Conservation (phyloP, 1,140 invertebrate genomes). For the Euglossa dilemma region DNA sequence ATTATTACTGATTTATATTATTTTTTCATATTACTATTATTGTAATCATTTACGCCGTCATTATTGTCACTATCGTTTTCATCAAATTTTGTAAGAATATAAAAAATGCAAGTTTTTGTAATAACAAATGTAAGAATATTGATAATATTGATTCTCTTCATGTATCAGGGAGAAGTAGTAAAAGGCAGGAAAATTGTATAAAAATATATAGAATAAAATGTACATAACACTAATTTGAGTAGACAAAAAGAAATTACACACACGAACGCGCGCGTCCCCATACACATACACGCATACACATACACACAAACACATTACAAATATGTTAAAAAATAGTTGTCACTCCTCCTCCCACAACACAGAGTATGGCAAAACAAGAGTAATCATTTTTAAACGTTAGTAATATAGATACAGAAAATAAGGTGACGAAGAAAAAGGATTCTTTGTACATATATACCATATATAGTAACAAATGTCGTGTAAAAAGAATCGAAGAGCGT, state of each 20-base stretch:
- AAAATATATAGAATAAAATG: slow-evolving; percentile 64
- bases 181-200: slow-evolving; percentile 71
- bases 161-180: slow-evolving; percentile 53
- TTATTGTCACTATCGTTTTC: slow-evolving; percentile 53
- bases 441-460: slow-evolving; percentile 66
- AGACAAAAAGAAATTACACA: slow-evolving; percentile 34
- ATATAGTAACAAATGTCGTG: slow-evolving; percentile 58
- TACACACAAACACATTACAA: slow-evolving; percentile 32
- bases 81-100: slow-evolving; percentile 56
- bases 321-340: slow-evolving; percentile 52
- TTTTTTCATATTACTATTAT: slow-evolving; percentile 66
- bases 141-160: slow-evolving; percentile 51
- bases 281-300: not conserved
- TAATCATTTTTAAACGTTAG: slow-evolving; percentile 69
- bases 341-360: slow-evolving; percentile 55
- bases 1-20: slow-evolving; percentile 62
- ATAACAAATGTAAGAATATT: slow-evolving; percentile 53
- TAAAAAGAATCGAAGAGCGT: slow-evolving; percentile 55
- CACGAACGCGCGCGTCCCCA: not conserved
- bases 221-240: slow-evolving; percentile 57
- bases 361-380: slow-evolving; percentile 58
- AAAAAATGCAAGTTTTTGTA: slow-evolving; percentile 61
- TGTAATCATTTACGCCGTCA: slow-evolving; percentile 49
- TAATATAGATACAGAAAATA: slow-evolving; percentile 47
- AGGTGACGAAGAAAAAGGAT: slow-evolving; percentile 56